Evolutionary conservation across 2,113 vertebrate genomes (phyloP).

Genomic region (Syrrhaptes paradoxus): DNA sequence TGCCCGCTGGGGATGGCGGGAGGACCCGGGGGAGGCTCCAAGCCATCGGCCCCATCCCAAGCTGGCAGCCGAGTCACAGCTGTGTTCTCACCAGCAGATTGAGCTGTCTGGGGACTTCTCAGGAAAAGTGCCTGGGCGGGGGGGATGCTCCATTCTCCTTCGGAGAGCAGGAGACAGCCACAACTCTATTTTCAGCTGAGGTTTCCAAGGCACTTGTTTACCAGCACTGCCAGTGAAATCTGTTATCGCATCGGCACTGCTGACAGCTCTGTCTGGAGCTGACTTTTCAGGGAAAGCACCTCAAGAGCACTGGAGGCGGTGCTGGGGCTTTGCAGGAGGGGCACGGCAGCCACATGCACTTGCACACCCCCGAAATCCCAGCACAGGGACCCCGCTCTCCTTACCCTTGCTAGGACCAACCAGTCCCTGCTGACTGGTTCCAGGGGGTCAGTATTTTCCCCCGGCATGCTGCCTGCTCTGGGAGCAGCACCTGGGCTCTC

Average conservation of each 20-base stretch:
- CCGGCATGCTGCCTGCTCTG: not conserved
- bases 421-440: not conserved
- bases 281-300: not conserved
- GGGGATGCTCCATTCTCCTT: not conserved
- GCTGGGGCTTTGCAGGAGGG: not conserved
- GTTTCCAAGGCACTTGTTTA: slow-evolving; percentile 54
- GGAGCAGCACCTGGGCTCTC: not conserved
- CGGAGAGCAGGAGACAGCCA: slow-evolving; percentile 29
- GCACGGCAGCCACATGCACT: not conserved
- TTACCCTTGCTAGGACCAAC: not conserved
- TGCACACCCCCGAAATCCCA: not conserved
- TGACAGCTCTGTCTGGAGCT: slow-evolving; percentile 52
- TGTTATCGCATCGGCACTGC: not conserved
- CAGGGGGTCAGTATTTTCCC: no score
- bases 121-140: not conserved
- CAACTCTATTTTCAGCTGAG: slow-evolving; percentile 43
- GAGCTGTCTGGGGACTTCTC: not conserved
- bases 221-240: slow-evolving; percentile 11
- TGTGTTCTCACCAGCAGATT: not conserved
- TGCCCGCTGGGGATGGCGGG: not conserved
- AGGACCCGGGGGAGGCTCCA: rapidly evolving
- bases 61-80: not conserved
- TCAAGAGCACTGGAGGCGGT: not conserved
- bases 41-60: not conserved
- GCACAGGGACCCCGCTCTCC: rapidly evolving